Conservation (phyloP, 2,113 vertebrate genomes). For the Chaetodon auriga region DNA sequence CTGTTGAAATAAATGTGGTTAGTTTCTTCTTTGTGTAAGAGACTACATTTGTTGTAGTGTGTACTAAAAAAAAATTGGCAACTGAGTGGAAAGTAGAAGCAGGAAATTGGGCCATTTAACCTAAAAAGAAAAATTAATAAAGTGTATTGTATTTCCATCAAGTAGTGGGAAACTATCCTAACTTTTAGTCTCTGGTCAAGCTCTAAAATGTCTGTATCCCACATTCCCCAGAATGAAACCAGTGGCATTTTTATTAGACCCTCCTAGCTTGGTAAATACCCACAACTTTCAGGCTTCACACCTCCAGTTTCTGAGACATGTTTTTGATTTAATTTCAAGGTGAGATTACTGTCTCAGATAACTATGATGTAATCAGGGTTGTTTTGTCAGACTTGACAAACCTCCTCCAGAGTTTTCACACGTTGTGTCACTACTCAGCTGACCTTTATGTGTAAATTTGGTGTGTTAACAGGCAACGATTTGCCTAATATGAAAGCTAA, state of each 20-base stretch:
- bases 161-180: too few species aligned
- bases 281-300: not conserved
- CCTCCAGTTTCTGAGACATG: too few species aligned
- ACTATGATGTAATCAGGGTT: not conserved
- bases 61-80: not conserved
- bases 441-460: not conserved
- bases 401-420: not conserved
- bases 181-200: too few species aligned
- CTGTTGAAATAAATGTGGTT: not conserved
- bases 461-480: not conserved
- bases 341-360: not conserved
- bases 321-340: not conserved
- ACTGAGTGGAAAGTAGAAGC: not conserved
- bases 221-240: too few species aligned
- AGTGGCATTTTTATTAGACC: too few species aligned
- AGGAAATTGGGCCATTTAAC: not conserved
- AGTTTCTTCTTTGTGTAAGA: not conserved
- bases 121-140: too few species aligned
- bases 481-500: not conserved
- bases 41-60: not conserved
- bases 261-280: not conserved
- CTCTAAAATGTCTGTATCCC: not conserved
- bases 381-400: not conserved
- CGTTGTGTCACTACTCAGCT: not conserved
- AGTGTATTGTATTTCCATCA: not conserved